phyloP scores from a whole-genome alignment of 2,113 vertebrate species.

The Pelecanus crispus region DNA sequence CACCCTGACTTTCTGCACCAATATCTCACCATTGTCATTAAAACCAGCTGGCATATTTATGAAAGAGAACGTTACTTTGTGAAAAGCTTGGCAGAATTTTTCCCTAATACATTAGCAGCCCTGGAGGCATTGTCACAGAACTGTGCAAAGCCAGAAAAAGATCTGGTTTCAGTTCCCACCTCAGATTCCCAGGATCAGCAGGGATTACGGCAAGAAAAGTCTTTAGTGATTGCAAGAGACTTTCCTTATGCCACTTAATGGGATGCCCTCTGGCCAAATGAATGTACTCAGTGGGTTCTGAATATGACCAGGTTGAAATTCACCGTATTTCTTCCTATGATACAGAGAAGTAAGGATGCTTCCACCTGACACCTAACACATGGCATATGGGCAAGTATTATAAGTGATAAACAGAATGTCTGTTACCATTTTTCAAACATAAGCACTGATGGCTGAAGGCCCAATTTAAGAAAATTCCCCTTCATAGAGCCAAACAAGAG shows the following conservation, averaged over 20 bases:
- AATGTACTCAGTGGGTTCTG: neutral
- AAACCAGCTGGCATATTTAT: neutral
- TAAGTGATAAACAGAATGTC: slow-evolving; percentile 30
- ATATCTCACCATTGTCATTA: neutral
- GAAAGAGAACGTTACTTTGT: neutral
- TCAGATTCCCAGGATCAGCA: neutral
- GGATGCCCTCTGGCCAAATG: neutral
- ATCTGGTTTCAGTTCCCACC: neutral
- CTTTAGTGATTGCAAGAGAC: neutral
- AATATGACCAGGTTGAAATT: neutral
- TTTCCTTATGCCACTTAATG: slow-evolving; percentile 1
- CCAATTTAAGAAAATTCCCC: neutral
- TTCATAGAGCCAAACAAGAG: neutral
- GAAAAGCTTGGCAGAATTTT: slow-evolving; percentile 1
- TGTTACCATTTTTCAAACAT: slow-evolving; percentile 21
- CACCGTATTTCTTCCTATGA: neutral
- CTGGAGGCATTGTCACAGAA: neutral
- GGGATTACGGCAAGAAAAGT: neutral
- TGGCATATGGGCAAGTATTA: slow-evolving; percentile 14
- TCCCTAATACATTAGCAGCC: neutral
- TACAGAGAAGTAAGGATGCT: neutral
- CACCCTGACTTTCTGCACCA: neutral
- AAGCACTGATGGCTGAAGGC: neutral
- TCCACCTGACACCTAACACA: neutral
- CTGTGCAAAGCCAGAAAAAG: neutral